Percentiles rank a stretch among this genome's conserved stretches.
phyloP scores from a whole-genome alignment of 2,888 invertebrate species.

The Girardia tigrina region DNA sequence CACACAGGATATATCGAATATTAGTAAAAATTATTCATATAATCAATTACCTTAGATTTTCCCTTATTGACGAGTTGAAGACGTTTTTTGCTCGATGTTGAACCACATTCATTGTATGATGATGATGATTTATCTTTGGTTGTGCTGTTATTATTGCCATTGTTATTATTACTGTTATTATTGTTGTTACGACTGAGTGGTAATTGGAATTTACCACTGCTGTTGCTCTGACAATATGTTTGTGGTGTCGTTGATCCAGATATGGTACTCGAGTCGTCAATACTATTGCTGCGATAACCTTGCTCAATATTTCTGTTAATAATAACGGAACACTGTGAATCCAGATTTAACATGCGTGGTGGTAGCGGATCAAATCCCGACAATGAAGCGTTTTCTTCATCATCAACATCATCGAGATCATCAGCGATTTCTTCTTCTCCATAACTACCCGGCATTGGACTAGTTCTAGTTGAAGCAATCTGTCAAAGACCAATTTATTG shows the following conservation, averaged over 20 bases:
- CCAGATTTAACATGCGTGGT: conserved; percentile 1
- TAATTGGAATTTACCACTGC: conserved; percentile 2
- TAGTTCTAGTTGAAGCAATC: conserved; percentile 30
- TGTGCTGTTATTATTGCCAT: too few relatives aligned
- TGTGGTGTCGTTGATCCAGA: background rate
- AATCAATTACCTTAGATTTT: conserved; percentile 1
- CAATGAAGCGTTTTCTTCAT: background rate
- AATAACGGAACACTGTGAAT: background rate
- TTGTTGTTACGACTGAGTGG: background rate
- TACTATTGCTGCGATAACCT: conserved; percentile 6
- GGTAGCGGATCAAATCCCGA: conserved; percentile 26
- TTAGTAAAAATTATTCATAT: background rate
- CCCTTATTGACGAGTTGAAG: background rate
- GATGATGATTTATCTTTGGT: background rate
- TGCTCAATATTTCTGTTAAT: conserved; percentile 8
- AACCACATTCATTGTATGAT: too few relatives aligned
- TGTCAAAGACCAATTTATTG: background rate
- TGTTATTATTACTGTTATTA: too few relatives aligned
- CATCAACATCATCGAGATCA: conserved; percentile 25
- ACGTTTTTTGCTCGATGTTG: background rate
- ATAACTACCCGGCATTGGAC: conserved; percentile 28
- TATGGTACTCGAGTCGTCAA: background rate
- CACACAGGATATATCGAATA: background rate
- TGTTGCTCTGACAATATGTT: conserved; percentile 13
- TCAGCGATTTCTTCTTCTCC: conserved; percentile 28